Conservation (phyloP, 2,113 vertebrate species). For the Xiphophorus hellerii region DNA sequence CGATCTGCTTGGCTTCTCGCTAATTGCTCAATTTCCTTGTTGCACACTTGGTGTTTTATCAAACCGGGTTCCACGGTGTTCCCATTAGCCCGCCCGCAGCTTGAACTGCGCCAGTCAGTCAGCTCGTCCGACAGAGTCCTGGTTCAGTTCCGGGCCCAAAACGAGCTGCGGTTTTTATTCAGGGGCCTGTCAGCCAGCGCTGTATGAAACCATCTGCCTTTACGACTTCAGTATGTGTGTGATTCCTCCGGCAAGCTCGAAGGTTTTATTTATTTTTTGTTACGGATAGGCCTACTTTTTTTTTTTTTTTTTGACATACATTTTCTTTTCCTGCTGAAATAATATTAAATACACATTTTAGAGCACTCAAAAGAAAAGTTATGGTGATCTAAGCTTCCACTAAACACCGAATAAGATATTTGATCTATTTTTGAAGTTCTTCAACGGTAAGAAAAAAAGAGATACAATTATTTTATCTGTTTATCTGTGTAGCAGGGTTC, state of each 20-base stretch:
- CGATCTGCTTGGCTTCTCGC: conserved; percentile 65
- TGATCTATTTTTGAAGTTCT: not conserved
- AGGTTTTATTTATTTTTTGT: conserved; percentile 20
- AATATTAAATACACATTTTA: conserved; percentile 51
- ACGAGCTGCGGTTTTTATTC: conserved; percentile 11
- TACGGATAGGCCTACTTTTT: conserved; percentile 35
- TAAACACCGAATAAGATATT: not conserved
- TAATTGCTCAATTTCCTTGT: conserved; percentile 71
- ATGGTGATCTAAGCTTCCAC: not conserved
- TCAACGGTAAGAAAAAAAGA: not conserved
- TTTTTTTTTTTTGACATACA: conserved; percentile 18
- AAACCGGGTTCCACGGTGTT: conserved; percentile 51
- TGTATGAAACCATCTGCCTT: conserved; percentile 2
- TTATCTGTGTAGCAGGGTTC: not conserved
- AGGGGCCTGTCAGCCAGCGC: not conserved
- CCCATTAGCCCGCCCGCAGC: conserved; percentile 56
- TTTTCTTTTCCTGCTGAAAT: conserved; percentile 14
- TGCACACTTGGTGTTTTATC: conserved; percentile 69
- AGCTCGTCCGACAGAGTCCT: conserved; percentile 50
- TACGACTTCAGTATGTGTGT: conserved; percentile 11
- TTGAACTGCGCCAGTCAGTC: conserved; percentile 46
- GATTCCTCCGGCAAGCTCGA: conserved; percentile 27
- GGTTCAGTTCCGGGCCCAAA: conserved; percentile 43
- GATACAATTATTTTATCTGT: too few relatives aligned
- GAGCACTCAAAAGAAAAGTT: conserved; percentile 6